These are phyloP conservation scores for Microplitis deprimator DNA, from an alignment of 2,888 invertebrate species.

Conservation along the genomic window DNA sequence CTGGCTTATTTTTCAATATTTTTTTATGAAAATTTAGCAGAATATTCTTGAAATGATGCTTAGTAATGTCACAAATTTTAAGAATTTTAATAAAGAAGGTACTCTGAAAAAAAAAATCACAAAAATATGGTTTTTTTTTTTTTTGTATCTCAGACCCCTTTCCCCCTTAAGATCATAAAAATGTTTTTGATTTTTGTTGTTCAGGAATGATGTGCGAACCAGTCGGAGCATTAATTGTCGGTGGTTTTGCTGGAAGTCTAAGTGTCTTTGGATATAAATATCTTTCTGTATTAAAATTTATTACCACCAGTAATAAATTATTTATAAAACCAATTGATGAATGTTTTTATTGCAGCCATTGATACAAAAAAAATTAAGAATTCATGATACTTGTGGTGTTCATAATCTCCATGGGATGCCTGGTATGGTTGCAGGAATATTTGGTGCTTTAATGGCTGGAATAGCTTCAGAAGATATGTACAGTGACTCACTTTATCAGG, in stretches of 20 bases:
- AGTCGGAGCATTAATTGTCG: slow-evolving; percentile 86
- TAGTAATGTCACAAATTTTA: too few species aligned
- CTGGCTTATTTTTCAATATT: too few species aligned
- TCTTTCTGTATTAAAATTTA: slow-evolving; percentile 76
- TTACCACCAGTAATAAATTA: not conserved
- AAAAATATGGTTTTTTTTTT: too few species aligned
- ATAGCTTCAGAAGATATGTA: slow-evolving; percentile 80
- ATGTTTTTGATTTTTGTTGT: slow-evolving; percentile 17
- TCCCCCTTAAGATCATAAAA: not conserved
- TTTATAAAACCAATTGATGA: not conserved
- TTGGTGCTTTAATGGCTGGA: slow-evolving; percentile 83
- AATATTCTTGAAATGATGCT: too few species aligned
- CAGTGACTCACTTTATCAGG: slow-evolving; percentile 73
- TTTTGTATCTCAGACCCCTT: too few species aligned
- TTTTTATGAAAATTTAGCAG: too few species aligned
- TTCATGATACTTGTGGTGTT: slow-evolving; percentile 94
- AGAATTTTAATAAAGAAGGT: too few species aligned
- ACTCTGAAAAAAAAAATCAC: too few species aligned
- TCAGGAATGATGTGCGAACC: slow-evolving; percentile 81
- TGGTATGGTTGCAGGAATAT: slow-evolving; percentile 86
- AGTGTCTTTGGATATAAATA: slow-evolving; percentile 87
- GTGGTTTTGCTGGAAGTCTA: slow-evolving; percentile 82
- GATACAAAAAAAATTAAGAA: slow-evolving; percentile 74
- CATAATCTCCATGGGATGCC: slow-evolving; percentile 98
- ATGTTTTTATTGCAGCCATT: slow-evolving; percentile 73